Conservation (phyloP, 1,140 invertebrate species). For the Drosophila miranda region DNA sequence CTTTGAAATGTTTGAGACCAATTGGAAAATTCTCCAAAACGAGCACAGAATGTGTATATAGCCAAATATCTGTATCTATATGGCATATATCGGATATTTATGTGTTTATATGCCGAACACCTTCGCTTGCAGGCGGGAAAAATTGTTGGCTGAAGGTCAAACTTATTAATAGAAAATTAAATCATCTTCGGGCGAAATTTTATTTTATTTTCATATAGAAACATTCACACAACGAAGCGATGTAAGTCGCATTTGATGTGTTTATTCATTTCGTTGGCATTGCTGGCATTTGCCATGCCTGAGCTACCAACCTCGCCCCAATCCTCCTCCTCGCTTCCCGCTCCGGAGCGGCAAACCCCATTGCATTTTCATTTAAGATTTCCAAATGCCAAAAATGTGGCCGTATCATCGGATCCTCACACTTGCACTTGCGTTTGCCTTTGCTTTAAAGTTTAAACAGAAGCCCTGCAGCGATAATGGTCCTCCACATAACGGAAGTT, state of each 20-base stretch:
- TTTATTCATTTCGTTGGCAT: constrained; percentile 59
- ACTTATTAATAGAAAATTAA: constrained; percentile 79
- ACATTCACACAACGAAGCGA: constrained; percentile 34
- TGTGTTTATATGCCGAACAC: constrained; percentile 58
- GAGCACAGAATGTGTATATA: constrained; percentile 22
- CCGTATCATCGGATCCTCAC: constrained; percentile 3
- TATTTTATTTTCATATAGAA: constrained; percentile 54
- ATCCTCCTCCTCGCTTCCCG: background rate
- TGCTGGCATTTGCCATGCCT: constrained; percentile 35
- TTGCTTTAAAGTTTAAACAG: constrained; percentile 11
- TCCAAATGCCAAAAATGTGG: constrained; percentile 40
- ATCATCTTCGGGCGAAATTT: constrained; percentile 70
- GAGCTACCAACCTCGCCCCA: constrained; percentile 38
- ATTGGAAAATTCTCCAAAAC: constrained; percentile 38
- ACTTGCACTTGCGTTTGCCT: constrained; percentile 19
- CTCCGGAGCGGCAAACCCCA: background rate
- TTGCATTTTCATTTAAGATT: constrained; percentile 38
- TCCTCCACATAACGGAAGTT: constrained; percentile 50
- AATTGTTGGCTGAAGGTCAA: constrained; percentile 70
- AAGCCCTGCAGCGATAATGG: constrained; percentile 10
- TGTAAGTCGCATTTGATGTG: constrained; percentile 62
- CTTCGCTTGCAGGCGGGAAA: constrained; percentile 52
- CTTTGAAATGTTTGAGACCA: constrained; percentile 28
- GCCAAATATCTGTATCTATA: constrained; percentile 16
- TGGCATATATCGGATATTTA: constrained; percentile 19